Evolutionary conservation across 2,113 vertebrate genomes (phyloP), one percentile per base, ranked within the genome.

Genomic region (Pseudorectes ferrugineus): DNA sequence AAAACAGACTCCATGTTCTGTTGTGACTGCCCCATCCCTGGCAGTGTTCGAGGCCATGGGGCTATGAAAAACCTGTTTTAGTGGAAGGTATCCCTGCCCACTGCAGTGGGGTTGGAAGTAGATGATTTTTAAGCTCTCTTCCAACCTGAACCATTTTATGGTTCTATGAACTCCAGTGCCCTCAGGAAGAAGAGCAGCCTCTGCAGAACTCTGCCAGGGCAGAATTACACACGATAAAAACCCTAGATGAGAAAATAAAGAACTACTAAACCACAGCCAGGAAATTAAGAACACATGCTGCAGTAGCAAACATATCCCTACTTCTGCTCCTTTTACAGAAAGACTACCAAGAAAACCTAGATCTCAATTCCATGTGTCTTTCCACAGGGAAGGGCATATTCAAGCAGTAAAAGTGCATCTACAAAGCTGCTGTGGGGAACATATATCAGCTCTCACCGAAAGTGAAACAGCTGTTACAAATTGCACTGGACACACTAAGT

Each of bases 241-340:
- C 8, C 4, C 5, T 46, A 6, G 4, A 9, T 0, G 0, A 36
- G 40, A 59, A 78, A 90, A 63, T 7, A 49, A 3, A 35, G 42
- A 62, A 45, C 78, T 46, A n/a, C 3, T 35, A n/a, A 71, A 14
- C 9, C 3, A 1, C 2, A 2, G n/a, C 25, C 8, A 28, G 16
- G 10, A 66, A 57, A 48, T 59, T 55, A 63, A 19, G 14, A 82
- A 8, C 18, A 46, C 3, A 3, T 8, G 6, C 19, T 55, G 11
- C 14, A 68, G 23, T 40, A 28, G 28, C 11, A 43, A 61, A 52
- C 4, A 21, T 18, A 24, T 70, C 18, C 4, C 9, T 63, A 6
- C 6, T 68, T 55, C 45, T 65, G 10, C 26, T 70, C 12, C 16
- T 80, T 74, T 88, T 45, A 55, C 14, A 45, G 55, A 81, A 65